Conservation (phyloP, 2,113 vertebrate genomes). For the Chloropsis hardwickii region DNA sequence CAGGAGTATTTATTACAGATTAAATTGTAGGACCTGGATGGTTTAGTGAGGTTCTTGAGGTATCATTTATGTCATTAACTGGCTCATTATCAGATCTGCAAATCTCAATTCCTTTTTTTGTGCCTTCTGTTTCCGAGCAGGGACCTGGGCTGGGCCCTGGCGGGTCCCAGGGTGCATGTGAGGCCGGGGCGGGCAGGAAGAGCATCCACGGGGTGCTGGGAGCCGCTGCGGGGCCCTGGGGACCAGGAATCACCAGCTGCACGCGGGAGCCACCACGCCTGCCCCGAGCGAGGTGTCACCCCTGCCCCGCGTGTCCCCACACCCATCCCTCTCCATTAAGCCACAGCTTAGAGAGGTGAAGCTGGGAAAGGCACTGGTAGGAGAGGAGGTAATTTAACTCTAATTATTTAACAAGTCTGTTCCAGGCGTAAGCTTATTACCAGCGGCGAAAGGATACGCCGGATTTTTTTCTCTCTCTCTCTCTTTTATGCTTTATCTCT, state of each 20-base stretch:
- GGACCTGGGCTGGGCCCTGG: slow-evolving; percentile 15
- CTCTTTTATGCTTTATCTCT: slow-evolving; percentile 64
- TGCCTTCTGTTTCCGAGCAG: slow-evolving; percentile 64
- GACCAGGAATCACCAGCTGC: not conserved
- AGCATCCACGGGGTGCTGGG: not conserved
- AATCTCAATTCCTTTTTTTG: slow-evolving; percentile 82
- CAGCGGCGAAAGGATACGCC: not conserved
- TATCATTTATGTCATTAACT: slow-evolving; percentile 99
- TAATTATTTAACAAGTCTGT: slow-evolving; percentile 72
- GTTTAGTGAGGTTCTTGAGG: slow-evolving; percentile 97
- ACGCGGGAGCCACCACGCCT: not conserved
- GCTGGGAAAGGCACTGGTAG: not conserved
- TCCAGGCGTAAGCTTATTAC: slow-evolving; percentile 55
- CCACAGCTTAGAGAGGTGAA: slow-evolving; percentile 1
- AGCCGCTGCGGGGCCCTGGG: not conserved
- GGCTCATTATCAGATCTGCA: slow-evolving; percentile 95
- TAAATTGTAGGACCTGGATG: slow-evolving; percentile 98
- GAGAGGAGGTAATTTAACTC: slow-evolving; percentile 66
- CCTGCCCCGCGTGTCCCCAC: not conserved
- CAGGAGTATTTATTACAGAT: slow-evolving; percentile 99
- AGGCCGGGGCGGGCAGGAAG: not conserved
- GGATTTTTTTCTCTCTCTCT: not conserved
- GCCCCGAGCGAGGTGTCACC: not conserved
- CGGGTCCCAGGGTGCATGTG: not conserved
- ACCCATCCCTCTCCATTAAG: slow-evolving; percentile 39